These are phyloP conservation scores for Ctenochaetus hawaiiensis DNA, from an alignment of 2,797 vertebrate species.

Conservation along the genomic window DNA sequence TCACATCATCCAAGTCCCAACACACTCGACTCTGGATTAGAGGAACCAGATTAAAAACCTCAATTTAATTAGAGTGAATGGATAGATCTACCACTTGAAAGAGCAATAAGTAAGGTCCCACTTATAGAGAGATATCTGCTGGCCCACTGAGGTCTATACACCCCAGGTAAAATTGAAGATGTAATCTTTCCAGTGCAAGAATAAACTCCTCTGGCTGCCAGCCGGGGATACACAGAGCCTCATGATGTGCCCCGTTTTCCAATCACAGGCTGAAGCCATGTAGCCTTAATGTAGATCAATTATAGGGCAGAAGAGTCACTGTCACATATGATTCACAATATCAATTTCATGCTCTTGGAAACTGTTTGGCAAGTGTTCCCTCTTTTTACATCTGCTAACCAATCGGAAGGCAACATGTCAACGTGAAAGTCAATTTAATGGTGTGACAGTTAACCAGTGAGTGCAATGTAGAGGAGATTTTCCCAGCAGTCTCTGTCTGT, in stretches of 20 bases:
- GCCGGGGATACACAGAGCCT: constrained; percentile 75
- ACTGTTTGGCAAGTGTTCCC: constrained; percentile 94
- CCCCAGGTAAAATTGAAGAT: constrained; percentile 88
- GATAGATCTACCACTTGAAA: constrained; percentile 88
- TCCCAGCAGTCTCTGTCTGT: constrained; percentile 91
- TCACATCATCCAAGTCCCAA: constrained; percentile 87
- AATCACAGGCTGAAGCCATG: constrained; percentile 76
- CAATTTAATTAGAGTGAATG: constrained; percentile 90
- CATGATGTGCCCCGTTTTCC: constrained; percentile 76
- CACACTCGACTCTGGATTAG: constrained; percentile 88
- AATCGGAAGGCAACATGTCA: constrained; percentile 95
- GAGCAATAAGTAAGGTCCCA: constrained; percentile 87
- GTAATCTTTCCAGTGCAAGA: constrained; percentile 84
- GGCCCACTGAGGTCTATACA: constrained; percentile 82
- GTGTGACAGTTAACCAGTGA: constrained; percentile 96
- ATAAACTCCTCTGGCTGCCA: constrained; percentile 81
- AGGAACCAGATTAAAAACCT: constrained; percentile 89
- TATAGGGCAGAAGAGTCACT: constrained; percentile 93
- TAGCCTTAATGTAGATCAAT: constrained; percentile 94
- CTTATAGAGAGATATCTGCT: constrained; percentile 85
- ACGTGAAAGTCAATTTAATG: constrained; percentile 90
- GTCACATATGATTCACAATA: constrained; percentile 99
- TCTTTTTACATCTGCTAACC: constrained; percentile 99
- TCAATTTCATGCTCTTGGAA: constrained; percentile 99
- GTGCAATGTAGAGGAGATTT: constrained; percentile 86